Base-by-base conservation (phyloP, 2,113 vertebrate species). In the Ptilorrhoa leucosticta region DNA sequence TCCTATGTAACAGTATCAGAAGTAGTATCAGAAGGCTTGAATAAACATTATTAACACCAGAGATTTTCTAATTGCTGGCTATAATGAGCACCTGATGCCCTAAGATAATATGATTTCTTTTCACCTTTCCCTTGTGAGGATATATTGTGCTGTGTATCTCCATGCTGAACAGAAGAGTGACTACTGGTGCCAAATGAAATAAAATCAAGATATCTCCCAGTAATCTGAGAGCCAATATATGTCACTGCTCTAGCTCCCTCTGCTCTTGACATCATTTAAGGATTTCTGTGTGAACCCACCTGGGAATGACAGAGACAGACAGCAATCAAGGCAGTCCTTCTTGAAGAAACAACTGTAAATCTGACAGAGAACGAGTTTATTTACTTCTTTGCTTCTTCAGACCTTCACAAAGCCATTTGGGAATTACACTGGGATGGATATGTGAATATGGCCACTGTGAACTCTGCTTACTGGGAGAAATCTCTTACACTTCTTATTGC, bases 181-280 rank as follows among this genome's bases (percentile, higher is more conserved):
- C 82, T 83, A 42, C 63, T 66, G 28, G 30, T 78, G 76, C 83
- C 89, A 94, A 73, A 68, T 68, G 44, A 96, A 95, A 93, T 95
- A 89, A 94, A 97, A 94, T 94, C 90, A 96, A 95, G 82, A 83
- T 86, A 71, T 93, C 42, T 87, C 35, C 39, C 88, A 92, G 70
- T 94, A 94, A 93, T 51, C 51, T 45, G 90, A 92, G 47, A 93
- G 72, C 33, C 82, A 93, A 86, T 92, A 86, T 86, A 80, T 94
- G 79, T 93, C 85, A 81, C 51, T 90, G 68, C 24, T 79, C 19
- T 40, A 77, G 54, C 47, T 96, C 64, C 71, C 63, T 86, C 50
- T 54, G 35, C 90, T 90, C 79, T 86, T 92, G 82, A 79, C 48
- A 83, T 90, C 76, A 51, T 95, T 93, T 88, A 92, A 91, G 60